Evolutionary conservation across 2,888 invertebrate genomes (phyloP).

Genomic region (Leucophora obtusa): DNA sequence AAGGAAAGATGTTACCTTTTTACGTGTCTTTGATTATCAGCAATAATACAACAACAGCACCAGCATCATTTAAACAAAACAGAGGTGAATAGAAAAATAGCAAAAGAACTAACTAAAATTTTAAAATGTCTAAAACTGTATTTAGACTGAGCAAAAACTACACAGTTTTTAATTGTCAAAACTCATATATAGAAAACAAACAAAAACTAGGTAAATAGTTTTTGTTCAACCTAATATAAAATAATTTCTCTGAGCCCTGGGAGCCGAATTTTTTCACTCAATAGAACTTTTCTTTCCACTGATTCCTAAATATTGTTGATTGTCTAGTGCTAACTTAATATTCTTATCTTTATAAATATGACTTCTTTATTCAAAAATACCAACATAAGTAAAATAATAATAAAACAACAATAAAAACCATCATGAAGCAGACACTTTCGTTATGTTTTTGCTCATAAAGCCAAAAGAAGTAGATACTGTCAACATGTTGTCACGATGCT

Average conservation of each 20-base stretch:
- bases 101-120: not conserved
- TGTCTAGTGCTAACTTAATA: not conserved
- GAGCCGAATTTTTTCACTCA: too few species aligned
- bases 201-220: too few species aligned
- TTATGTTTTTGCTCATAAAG: not conserved
- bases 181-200: too few species aligned
- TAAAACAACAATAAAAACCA: not conserved
- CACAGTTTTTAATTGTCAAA: too few species aligned
- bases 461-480: slow-evolving; percentile 30
- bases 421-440: not conserved
- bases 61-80: not conserved
- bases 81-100: not conserved
- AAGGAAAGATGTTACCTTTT: slow-evolving; percentile 45
- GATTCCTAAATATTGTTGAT: too few species aligned
- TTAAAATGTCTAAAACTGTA: too few species aligned
- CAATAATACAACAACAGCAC: not conserved
- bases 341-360: not conserved
- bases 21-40: slow-evolving; percentile 55
- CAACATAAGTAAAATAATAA: not conserved
- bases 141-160: too few species aligned
- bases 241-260: too few species aligned
- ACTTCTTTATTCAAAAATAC: not conserved
- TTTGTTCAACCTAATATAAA: too few species aligned
- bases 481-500: slow-evolving; percentile 50
- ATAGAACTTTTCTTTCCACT: too few species aligned